A percentile compares a stretch with the other conserved stretches of the same genome.
Conservation (phyloP, 2,113 vertebrate species). For the Callaeas wilsoni region DNA sequence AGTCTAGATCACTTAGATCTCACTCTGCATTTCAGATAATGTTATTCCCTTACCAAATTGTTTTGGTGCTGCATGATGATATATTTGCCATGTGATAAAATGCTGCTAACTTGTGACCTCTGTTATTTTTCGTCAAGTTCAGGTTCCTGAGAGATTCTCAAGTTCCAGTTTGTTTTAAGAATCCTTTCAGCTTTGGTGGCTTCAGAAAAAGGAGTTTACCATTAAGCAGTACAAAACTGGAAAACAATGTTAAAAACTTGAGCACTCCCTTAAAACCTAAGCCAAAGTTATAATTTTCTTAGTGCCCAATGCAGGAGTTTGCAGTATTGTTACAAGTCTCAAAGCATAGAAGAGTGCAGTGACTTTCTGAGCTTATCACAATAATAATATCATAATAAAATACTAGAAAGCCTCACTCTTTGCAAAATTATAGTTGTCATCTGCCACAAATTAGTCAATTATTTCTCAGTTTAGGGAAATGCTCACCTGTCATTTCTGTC, state of each 20-base stretch:
- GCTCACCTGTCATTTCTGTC: not conserved
- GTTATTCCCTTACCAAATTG: not conserved
- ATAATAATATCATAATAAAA: not conserved
- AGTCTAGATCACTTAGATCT: not conserved
- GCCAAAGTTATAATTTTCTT: not conserved
- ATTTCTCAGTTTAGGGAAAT: slow-evolving; percentile 15
- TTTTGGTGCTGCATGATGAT: not conserved
- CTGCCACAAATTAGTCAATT: not conserved
- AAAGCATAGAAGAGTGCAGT: not conserved
- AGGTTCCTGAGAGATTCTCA: not conserved
- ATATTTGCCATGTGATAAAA: not conserved
- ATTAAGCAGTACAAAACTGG: not conserved
- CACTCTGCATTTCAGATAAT: not conserved
- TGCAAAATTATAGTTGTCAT: not conserved
- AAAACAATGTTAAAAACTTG: not conserved
- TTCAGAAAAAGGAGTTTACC: not conserved
- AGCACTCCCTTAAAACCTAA: not conserved
- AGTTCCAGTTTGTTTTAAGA: not conserved
- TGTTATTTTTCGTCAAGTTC: not conserved
- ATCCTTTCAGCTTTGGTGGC: not conserved
- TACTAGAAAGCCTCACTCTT: not conserved
- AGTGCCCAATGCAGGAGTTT: fast-evolving
- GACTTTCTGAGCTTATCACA: not conserved
- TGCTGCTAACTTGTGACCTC: not conserved
- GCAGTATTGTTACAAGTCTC: not conserved